These are phyloP conservation scores for Eurytoma adleriae DNA, from an alignment of 2,888 invertebrate genomes.

Conservation along the genomic window DNA sequence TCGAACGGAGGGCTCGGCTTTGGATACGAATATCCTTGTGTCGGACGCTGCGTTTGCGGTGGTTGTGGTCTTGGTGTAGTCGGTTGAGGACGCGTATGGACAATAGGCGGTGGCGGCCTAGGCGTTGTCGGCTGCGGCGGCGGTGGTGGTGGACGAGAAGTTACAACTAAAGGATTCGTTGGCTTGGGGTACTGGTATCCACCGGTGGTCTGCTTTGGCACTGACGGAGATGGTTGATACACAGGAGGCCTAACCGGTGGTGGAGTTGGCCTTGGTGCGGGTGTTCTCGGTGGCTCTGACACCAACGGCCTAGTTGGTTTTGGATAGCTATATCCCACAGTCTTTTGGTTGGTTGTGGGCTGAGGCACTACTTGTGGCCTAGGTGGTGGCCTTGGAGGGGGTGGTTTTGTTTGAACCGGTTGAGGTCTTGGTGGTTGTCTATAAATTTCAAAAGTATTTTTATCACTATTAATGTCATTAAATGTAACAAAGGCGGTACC, in stretches of 20 bases:
- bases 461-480: neutral
- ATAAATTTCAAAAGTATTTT: conserved; percentile 7
- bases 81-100: conserved; percentile 54
- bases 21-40: neutral
- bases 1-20: neutral
- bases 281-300: conserved; percentile 63
- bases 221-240: conserved; percentile 57
- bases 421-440: conserved; percentile 49
- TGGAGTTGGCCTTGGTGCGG: conserved; percentile 46
- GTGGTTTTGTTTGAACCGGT: conserved; percentile 27
- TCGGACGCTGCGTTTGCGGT: conserved; percentile 27
- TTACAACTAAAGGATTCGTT: conserved; percentile 26
- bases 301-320: conserved; percentile 54
- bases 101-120: conserved; percentile 9
- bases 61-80: conserved; percentile 40
- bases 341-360: conserved; percentile 19
- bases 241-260: conserved; percentile 35
- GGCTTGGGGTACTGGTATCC: conserved; percentile 19
- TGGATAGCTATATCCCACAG: conserved; percentile 54
- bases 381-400: conserved; percentile 53
- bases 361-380: conserved; percentile 56
- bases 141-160: conserved; percentile 11
- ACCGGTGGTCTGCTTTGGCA: conserved; percentile 25
- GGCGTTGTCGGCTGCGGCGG: neutral
- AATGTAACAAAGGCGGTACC: conserved; percentile 3